These are phyloP conservation scores for Hermatobates lingyangjiaoensis DNA, from an alignment of 1,140 invertebrate genomes.

Conservation along the genomic window DNA sequence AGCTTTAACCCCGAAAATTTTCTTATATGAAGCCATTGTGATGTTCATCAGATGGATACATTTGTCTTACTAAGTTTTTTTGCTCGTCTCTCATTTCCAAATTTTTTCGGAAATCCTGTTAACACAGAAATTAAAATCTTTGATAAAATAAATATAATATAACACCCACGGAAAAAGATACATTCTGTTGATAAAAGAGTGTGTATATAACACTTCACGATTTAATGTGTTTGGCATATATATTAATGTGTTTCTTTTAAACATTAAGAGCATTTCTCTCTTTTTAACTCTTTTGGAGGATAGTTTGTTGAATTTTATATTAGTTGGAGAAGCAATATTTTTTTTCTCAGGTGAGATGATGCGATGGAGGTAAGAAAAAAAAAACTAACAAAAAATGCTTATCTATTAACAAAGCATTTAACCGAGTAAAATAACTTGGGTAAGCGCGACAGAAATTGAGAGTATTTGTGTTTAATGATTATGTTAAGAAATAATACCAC, in stretches of 20 bases:
- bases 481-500: background rate
- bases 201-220: background rate
- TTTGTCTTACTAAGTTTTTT: slow-evolving; percentile 65
- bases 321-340: no score
- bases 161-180: background rate
- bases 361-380: no score
- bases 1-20: no score
- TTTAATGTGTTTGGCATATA: background rate
- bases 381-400: no score
- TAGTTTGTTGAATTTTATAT: no score
- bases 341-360: no score
- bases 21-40: slow-evolving; percentile 16
- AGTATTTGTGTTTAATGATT: background rate
- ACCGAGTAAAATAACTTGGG: no score
- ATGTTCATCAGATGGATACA: slow-evolving; percentile 39
- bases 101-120: slow-evolving; percentile 39
- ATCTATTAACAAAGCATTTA: no score
- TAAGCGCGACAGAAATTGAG: background rate
- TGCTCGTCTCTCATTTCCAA: slow-evolving; percentile 53
- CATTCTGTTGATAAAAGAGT: background rate
- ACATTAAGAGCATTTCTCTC: background rate
- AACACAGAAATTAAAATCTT: slow-evolving; percentile 10
- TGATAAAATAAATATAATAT: background rate
- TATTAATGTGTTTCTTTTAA: background rate
- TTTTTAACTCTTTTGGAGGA: no score